A percentile compares a stretch with the other conserved stretches of the same genome.
Evolutionary conservation across 1,140 invertebrate genomes (phyloP).

Genomic region (Pinna nobilis): DNA sequence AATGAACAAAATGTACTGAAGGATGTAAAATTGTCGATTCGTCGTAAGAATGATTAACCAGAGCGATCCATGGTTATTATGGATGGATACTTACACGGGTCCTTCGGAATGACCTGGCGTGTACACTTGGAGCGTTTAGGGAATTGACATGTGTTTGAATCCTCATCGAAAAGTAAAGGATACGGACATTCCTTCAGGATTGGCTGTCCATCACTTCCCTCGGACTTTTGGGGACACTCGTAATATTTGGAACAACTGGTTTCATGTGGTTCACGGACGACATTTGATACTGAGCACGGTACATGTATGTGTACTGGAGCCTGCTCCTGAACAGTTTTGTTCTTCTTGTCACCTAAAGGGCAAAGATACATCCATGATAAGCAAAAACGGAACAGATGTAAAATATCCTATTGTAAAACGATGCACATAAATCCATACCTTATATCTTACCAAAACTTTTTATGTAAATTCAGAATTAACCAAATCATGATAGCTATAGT

Average conservation of each 20-base stretch:
- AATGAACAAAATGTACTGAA: background rate
- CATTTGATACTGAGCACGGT: background rate
- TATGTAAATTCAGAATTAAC: too few relatives aligned
- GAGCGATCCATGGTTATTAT: background rate
- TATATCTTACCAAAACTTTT: background rate
- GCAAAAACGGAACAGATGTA: background rate
- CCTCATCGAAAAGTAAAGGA: slow-evolving; percentile 13
- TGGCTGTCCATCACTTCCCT: background rate
- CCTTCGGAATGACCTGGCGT: background rate
- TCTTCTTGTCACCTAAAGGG: background rate
- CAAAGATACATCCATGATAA: background rate
- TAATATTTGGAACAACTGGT: slow-evolving; percentile 16
- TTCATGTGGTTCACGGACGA: background rate
- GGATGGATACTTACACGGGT: slow-evolving; percentile 31
- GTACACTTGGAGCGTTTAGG: slow-evolving; percentile 7
- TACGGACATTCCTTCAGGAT: slow-evolving; percentile 20
- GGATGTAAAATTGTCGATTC: background rate
- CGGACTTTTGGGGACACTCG: background rate
- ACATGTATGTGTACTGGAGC: background rate
- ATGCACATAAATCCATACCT: background rate
- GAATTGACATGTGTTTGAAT: slow-evolving; percentile 1
- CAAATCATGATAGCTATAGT: too few relatives aligned
- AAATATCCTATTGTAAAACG: background rate
- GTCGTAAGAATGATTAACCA: background rate
- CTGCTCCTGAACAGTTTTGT: background rate